Percentiles rank a stretch among this genome's conserved stretches.
Conservation (phyloP, 2,113 vertebrate species). For the Strix aluco region DNA sequence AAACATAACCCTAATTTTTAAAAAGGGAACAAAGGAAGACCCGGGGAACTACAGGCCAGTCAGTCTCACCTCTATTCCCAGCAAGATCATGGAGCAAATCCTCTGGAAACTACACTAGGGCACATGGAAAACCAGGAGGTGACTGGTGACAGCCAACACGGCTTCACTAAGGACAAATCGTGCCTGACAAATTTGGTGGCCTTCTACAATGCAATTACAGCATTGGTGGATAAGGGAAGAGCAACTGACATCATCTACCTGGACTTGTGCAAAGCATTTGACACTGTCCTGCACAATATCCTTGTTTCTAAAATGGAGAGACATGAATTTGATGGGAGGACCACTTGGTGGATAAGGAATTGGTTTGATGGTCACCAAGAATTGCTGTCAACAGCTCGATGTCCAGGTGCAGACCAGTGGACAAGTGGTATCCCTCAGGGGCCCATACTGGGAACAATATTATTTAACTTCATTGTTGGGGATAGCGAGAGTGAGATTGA, state of each 20-base stretch:
- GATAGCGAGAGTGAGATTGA: not conserved
- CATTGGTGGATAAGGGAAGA: not conserved
- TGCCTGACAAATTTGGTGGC: not conserved
- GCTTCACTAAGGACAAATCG: not conserved
- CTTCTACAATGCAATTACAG: fast-evolving
- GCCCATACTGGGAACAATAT: not conserved
- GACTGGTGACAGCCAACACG: not conserved
- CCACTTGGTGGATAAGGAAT: not conserved
- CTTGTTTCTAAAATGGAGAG: not conserved
- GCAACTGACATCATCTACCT: not conserved
- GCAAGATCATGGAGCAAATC: not conserved
- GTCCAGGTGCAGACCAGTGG: not conserved
- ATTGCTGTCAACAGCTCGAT: fast-evolving
- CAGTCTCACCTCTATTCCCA: not conserved
- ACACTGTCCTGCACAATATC: not conserved
- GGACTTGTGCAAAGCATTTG: not conserved
- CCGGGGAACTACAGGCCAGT: not conserved
- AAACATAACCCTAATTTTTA: not conserved
- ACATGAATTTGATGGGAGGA: not conserved
- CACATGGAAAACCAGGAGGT: not conserved
- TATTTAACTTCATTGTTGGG: not conserved
- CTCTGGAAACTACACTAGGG: not conserved
- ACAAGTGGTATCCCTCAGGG: not conserved
- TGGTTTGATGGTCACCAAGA: not conserved
- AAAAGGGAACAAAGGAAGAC: not conserved